phyloP scores from a whole-genome alignment of 2,888 invertebrate species.

The Capitulum mitella region DNA sequence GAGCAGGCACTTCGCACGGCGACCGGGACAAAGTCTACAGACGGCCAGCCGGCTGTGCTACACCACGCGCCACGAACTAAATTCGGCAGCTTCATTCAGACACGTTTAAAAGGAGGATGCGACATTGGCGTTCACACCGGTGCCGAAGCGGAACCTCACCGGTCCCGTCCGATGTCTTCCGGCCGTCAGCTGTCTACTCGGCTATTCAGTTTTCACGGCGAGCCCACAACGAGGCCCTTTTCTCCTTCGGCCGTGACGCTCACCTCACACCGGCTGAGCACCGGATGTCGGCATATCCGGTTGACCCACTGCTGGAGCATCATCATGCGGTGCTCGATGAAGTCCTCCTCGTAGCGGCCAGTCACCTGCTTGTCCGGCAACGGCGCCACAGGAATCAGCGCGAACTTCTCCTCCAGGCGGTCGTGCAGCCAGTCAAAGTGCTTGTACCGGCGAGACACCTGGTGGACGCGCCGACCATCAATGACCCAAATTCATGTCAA shows the following conservation, averaged over 20 bases:
- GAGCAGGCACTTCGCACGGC: no score
- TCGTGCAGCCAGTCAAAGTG: conserved; percentile 99
- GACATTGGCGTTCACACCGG: no score
- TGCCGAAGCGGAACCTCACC: no score
- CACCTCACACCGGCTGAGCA: conserved; percentile 70
- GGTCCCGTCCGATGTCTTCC: no score
- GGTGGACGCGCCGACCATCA: not conserved
- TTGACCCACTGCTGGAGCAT: conserved; percentile 94
- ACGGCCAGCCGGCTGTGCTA: not conserved
- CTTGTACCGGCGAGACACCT: conserved; percentile 81
- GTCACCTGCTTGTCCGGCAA: conserved; percentile 92
- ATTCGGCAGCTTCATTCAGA: no score
- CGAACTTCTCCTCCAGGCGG: conserved; percentile 85
- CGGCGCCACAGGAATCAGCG: conserved; percentile 90
- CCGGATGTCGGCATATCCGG: conserved; percentile 93
- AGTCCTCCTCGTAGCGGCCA: conserved; percentile 93
- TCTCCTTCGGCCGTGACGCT: no score
- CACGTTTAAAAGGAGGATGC: no score
- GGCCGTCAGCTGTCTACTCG: no score
- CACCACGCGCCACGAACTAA: no score
- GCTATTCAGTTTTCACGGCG: no score
- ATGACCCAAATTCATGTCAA: no score
- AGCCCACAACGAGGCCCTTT: no score
- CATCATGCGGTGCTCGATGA: conserved; percentile 87
- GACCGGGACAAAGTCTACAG: not conserved